Percentiles rank a stretch among this genome's conserved stretches.
Conservation (phyloP, 2,888 invertebrate genomes). For the Alentia gelatinosa region DNA sequence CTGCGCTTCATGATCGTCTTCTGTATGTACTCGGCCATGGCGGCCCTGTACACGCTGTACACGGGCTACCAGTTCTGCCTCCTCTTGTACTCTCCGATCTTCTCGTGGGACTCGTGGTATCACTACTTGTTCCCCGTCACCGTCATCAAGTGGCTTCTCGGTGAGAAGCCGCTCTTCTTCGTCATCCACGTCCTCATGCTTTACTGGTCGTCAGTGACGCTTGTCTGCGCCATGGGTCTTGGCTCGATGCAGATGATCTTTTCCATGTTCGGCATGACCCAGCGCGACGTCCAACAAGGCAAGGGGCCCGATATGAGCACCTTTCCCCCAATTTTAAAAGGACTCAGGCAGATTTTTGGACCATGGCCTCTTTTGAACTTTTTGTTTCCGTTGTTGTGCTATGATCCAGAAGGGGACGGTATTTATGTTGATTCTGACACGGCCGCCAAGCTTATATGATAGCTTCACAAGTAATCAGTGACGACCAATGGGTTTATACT, state of each 20-base stretch:
- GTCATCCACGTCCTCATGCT: not conserved
- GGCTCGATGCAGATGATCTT: slow-evolving; percentile 20
- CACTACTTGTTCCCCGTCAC: slow-evolving; percentile 53
- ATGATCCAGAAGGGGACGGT: not conserved
- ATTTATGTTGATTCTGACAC: not conserved
- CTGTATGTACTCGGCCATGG: not conserved
- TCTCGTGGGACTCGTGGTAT: not conserved
- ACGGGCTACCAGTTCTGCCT: not conserved
- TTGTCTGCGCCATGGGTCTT: not conserved
- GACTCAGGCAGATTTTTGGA: not conserved
- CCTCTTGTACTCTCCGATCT: not conserved
- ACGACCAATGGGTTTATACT: too few relatives aligned
- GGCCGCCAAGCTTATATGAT: not conserved
- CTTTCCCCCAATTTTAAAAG: not conserved
- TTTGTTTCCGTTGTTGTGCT: slow-evolving; percentile 20
- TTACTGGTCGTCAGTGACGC: not conserved
- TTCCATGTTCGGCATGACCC: slow-evolving; percentile 2
- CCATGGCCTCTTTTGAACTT: slow-evolving; percentile 26
- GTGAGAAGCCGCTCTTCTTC: not conserved
- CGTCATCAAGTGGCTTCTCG: slow-evolving; percentile 39
- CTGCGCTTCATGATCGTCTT: slow-evolving; percentile 38
- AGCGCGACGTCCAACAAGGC: slow-evolving; percentile 1
- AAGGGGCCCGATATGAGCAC: not conserved
- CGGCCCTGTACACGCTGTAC: slow-evolving; percentile 11
- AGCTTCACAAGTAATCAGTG: too few relatives aligned